Base-by-base conservation (phyloP, 35 echinoderm and acorn worm genomes). In the Apostichopus parvimensis region DNA sequence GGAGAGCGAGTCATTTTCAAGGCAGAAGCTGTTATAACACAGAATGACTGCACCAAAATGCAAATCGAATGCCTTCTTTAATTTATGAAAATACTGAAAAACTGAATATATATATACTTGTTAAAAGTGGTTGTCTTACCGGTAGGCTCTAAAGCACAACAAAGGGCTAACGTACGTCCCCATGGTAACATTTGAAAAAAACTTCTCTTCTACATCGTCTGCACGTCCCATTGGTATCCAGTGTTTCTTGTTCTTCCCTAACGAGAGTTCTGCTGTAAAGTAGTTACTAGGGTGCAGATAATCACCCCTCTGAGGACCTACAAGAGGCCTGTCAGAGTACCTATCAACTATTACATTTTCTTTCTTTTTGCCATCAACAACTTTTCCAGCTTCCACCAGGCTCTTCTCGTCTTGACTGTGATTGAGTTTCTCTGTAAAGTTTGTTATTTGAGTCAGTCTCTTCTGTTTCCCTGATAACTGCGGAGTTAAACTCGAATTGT, bases 101-200 rank as follows among this genome's bases (percentile, higher is more conserved):
- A 45, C 34, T 45, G 34, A 45, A 45, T 45, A 45, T 45, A 4
- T 45, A 45, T 45, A 45, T 45, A 3, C 34, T 45, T 45, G 34
- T 45, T 45, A 45, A 45, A 45, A 45, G 64, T 4, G 28, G n/a
- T 20, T 9, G 73, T 17, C 28, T 93, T 90, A 93, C 95, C 95
- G 91, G 82, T 94, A 96, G 28, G 95, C 88, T 71, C 84, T 91
- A 26, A 96, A 92, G 23, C 87, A 65, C 5, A 96, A 22, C 52
- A 93, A 82, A 62, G 95, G 90, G 82, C 79, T 82, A n/a, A 54
- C 17, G 79, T 82, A 82, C 8, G 24, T 55, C 55, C 17, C 79
- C 34, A 82, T 45, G 34, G 34, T 45, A 45, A 45, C 34, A 82
- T 55, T 82, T 82, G 64, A 68, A 45, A 13, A 68, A 3, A 25